These are phyloP conservation scores for Hoplostethus atlanticus DNA, from an alignment of 2,797 vertebrate genomes.

Conservation along the genomic window DNA sequence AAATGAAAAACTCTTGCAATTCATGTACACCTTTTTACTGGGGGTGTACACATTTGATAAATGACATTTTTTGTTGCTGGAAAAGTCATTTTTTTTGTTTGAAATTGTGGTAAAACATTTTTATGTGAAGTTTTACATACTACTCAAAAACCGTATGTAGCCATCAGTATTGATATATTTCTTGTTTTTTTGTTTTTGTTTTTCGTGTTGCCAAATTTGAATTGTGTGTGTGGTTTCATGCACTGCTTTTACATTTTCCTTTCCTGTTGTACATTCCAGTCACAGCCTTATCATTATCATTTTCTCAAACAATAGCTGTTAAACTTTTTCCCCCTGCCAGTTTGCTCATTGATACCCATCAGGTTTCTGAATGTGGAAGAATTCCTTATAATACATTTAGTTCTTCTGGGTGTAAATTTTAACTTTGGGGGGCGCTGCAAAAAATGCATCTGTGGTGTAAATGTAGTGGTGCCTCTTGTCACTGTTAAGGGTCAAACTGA, in stretches of 20 bases:
- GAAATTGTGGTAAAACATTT: constrained; percentile 79
- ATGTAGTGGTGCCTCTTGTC: constrained; percentile 84
- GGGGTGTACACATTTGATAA: constrained; percentile 64
- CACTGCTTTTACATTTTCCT: constrained; percentile 76
- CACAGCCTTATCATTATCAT: constrained; percentile 61
- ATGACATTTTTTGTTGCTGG: constrained; percentile 78
- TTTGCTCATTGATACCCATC: constrained; percentile 67
- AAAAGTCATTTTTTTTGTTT: constrained; percentile 78
- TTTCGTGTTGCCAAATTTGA: constrained; percentile 86
- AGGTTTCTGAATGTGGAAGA: constrained; percentile 78
- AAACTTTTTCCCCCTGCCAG: constrained; percentile 49
- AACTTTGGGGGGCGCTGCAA: constrained; percentile 25
- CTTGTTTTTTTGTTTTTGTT: constrained; percentile 63
- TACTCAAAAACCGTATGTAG: constrained; percentile 80
- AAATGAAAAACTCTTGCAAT: constrained; percentile 68
- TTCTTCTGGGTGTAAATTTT: constrained; percentile 63
- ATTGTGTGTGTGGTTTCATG: constrained; percentile 75
- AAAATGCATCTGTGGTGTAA: constrained; percentile 75
- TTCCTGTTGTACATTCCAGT: constrained; percentile 82
- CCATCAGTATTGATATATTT: constrained; percentile 85
- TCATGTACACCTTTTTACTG: constrained; percentile 56
- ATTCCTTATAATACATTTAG: constrained; percentile 55
- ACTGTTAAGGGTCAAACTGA: constrained; percentile 70
- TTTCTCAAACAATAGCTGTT: constrained; percentile 60
- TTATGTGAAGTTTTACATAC: constrained; percentile 82